phyloP scores from a whole-genome alignment of 2,113 vertebrate species.

The Halichoeres trimaculatus region DNA sequence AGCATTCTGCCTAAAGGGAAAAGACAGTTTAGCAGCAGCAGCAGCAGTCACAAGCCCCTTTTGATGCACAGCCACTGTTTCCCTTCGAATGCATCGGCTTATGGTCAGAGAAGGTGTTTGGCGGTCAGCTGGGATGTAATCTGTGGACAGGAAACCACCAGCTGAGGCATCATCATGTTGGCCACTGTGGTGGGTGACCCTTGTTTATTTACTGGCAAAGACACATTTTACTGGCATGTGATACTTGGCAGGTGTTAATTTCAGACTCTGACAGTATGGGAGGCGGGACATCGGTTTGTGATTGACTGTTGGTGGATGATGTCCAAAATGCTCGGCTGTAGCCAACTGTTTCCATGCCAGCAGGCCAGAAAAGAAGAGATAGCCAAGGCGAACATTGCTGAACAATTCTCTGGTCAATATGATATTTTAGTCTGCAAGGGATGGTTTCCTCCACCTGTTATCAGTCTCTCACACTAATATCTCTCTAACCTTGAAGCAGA shows the following conservation, averaged over 20 bases:
- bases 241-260: conserved; percentile 71
- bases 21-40: conserved; percentile 12
- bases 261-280: conserved; percentile 46
- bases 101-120: conserved; percentile 9
- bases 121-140: conserved; percentile 45
- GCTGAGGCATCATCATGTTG: conserved; percentile 63
- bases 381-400: conserved; percentile 33
- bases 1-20: conserved; percentile 5
- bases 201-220: conserved; percentile 70
- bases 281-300: conserved; percentile 62
- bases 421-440: background rate
- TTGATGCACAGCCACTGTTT: conserved; percentile 43
- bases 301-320: conserved; percentile 67
- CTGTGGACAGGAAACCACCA: conserved; percentile 57
- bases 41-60: conserved; percentile 2
- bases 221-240: conserved; percentile 57
- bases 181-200: conserved; percentile 50
- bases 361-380: conserved; percentile 16
- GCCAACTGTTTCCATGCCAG: conserved; percentile 69
- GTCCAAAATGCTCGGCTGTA: conserved; percentile 64
- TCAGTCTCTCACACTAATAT: background rate
- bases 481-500: conserved; percentile 49
- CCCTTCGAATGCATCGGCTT: conserved; percentile 43
- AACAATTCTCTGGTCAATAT: conserved; percentile 18
- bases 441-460: background rate